These are phyloP conservation scores for Callionymus lyra DNA, from an alignment of 2,113 vertebrate species.

Conservation along the genomic window DNA sequence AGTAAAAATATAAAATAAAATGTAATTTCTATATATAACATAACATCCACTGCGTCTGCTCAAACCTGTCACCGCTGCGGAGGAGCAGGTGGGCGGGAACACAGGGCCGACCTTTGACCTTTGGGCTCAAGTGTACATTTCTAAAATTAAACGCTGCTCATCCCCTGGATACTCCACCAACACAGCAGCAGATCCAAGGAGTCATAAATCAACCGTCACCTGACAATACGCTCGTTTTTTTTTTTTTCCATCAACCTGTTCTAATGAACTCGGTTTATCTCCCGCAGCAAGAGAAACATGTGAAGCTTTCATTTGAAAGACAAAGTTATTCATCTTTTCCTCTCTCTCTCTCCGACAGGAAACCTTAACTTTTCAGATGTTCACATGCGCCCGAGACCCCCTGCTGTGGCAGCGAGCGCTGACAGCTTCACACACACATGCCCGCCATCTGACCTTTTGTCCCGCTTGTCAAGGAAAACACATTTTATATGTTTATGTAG, in stretches of 20 bases:
- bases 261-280: constrained; percentile 29
- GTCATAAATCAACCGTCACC: constrained; percentile 25
- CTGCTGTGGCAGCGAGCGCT: constrained; percentile 38
- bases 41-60: constrained; percentile 37
- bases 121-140: too few relatives aligned
- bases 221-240: too few relatives aligned
- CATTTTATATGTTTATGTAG: constrained; percentile 31
- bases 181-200: constrained; percentile 25
- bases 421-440: constrained; percentile 25
- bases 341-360: constrained; percentile 37
- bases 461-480: constrained; percentile 31
- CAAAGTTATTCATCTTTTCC: constrained; percentile 4
- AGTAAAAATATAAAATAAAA: too few relatives aligned
- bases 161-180: too few relatives aligned
- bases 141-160: constrained; percentile 7
- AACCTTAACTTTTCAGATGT: constrained; percentile 35
- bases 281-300: constrained; percentile 10
- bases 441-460: constrained; percentile 42
- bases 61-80: constrained; percentile 36
- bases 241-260: too few relatives aligned
- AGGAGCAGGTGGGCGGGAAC: constrained; percentile 20
- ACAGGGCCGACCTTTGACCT: too few relatives aligned
- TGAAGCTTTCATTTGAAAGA: constrained; percentile 24
- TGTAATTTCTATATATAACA: too few relatives aligned
- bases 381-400: constrained; percentile 39